These are phyloP conservation scores for Cassiopea xamachana DNA, from an alignment of 30 jellyfish, hydroid and myxozoan species.

Conservation along the genomic window DNA sequence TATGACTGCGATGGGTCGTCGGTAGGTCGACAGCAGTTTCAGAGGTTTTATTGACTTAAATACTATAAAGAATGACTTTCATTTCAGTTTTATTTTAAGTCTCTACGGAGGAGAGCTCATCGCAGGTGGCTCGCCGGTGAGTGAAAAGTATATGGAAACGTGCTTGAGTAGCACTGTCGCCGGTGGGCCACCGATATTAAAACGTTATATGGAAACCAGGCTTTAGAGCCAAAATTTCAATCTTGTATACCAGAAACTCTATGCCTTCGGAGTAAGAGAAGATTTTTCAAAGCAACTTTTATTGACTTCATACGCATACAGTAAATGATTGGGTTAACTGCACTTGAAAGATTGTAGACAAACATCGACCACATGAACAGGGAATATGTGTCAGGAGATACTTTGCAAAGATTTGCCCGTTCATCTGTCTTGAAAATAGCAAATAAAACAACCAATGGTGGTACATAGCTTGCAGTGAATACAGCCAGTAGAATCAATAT, in stretches of 20 bases:
- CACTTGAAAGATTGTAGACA: conserved; percentile 10
- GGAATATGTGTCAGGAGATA: not conserved
- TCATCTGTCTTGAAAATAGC: not conserved
- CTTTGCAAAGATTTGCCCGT: not conserved
- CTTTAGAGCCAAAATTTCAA: too few relatives aligned
- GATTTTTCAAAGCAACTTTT: not conserved
- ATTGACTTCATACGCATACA: conserved; percentile 14
- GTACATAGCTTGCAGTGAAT: conserved; percentile 6
- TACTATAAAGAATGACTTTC: too few relatives aligned
- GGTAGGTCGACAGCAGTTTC: too few relatives aligned
- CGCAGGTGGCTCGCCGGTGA: too few relatives aligned
- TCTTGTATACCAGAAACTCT: not conserved
- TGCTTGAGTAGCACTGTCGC: too few relatives aligned
- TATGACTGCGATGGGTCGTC: too few relatives aligned
- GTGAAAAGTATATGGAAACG: too few relatives aligned
- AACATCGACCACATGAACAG: conserved; percentile 20
- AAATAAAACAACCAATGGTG: conserved; percentile 1
- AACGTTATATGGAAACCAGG: too few relatives aligned
- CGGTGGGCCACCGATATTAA: too few relatives aligned
- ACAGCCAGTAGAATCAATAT: conserved; percentile 1
- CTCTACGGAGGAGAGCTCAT: too few relatives aligned
- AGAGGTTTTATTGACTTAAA: too few relatives aligned
- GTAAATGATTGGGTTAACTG: conserved; percentile 34
- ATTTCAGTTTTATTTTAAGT: too few relatives aligned
- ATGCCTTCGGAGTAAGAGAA: not conserved